Evolutionary conservation across 2,113 vertebrate genomes (phyloP).

Genomic region (Hyaena hyaena): DNA sequence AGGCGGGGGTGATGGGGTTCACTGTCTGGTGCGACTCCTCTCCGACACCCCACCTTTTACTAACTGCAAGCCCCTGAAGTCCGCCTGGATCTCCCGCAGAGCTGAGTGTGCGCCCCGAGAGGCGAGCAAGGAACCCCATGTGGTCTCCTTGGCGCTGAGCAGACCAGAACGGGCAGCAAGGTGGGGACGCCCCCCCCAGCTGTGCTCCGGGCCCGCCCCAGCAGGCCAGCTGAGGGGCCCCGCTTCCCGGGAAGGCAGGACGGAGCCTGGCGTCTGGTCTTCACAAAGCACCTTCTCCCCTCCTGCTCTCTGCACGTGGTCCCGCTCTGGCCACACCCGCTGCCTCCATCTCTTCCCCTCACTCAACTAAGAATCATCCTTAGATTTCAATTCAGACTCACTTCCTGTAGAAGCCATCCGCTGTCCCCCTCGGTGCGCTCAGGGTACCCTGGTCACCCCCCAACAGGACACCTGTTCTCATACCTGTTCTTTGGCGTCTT

Average conservation of each 20-base stretch:
- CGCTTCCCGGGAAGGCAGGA: not conserved
- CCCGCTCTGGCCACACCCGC: not conserved
- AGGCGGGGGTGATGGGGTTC: not conserved
- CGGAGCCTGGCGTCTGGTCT: not conserved
- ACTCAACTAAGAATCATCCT: not conserved
- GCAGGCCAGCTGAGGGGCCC: not conserved
- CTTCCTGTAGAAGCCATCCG: not conserved
- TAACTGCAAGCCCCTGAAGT: not conserved
- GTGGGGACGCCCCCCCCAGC: not conserved
- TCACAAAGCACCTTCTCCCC: not conserved
- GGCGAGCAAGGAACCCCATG: rapidly evolving
- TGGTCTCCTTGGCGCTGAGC: not conserved
- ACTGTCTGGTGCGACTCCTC: not conserved
- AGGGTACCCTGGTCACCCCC: rapidly evolving
- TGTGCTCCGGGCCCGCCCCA: not conserved
- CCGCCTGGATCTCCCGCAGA: not conserved
- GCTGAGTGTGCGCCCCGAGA: not conserved
- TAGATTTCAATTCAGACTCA: not conserved
- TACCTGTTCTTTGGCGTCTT: rapidly evolving
- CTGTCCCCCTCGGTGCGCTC: not conserved
- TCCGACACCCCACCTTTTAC: no score
- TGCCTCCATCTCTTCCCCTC: not conserved
- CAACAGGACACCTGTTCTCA: not conserved
- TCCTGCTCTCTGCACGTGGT: not conserved
- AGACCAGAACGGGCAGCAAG: not conserved